A percentile compares a stretch with the other conserved stretches of the same genome.
These are phyloP conservation scores for Sinotaia quadrata DNA, from an alignment of 2,888 invertebrate species.

Conservation along the genomic window DNA sequence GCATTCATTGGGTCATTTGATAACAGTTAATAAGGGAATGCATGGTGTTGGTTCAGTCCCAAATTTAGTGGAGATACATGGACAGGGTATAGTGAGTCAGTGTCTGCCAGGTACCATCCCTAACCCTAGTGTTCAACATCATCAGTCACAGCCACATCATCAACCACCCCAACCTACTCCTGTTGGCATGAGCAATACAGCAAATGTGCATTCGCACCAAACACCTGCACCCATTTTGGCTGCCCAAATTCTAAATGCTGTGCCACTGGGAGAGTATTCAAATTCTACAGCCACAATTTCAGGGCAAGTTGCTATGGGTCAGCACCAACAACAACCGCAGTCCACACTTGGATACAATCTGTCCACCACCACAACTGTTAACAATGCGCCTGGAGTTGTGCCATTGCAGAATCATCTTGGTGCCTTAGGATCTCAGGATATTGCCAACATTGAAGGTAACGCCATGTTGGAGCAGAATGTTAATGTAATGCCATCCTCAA, in stretches of 20 bases:
- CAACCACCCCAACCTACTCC: constrained; percentile 16
- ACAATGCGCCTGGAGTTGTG: neutral
- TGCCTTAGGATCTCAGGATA: neutral
- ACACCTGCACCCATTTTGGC: neutral
- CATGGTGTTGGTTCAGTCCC: constrained; percentile 21
- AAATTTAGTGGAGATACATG: constrained; percentile 16
- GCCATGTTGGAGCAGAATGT: neutral
- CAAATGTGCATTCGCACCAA: no score
- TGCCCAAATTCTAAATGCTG: constrained; percentile 12
- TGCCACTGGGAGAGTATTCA: constrained; percentile 24
- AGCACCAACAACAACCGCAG: constrained; percentile 3
- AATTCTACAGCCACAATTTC: constrained; percentile 7
- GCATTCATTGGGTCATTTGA: constrained; percentile 7
- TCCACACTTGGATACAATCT: constrained; percentile 1
- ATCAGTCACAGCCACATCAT: neutral
- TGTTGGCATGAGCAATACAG: neutral
- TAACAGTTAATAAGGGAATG: neutral
- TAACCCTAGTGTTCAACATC: constrained; percentile 6
- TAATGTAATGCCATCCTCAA: neutral
- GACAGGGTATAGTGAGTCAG: constrained; percentile 14
- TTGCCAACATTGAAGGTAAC: neutral
- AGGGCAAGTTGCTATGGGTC: neutral
- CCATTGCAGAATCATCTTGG: neutral
- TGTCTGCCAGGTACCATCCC: constrained; percentile 4
- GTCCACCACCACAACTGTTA: neutral